Percentiles rank a stretch among this genome's conserved stretches.
Conservation (phyloP, 35 echinoderm and acorn worm species). For the Strongylocentrotus purpuratus region DNA sequence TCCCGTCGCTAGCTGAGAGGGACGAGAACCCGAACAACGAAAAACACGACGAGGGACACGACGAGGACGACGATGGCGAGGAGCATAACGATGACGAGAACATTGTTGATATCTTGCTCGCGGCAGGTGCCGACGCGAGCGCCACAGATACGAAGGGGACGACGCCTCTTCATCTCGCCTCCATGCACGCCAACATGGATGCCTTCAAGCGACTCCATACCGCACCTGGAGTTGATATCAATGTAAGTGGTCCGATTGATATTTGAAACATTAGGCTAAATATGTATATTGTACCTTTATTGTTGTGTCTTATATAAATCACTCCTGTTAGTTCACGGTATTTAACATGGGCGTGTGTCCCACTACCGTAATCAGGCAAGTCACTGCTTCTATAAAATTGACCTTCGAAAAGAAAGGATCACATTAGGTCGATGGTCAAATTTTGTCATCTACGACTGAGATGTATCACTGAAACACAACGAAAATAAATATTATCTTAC, state of each 20-base stretch:
- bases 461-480: too few species aligned
- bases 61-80: neutral
- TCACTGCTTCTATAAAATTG: too few species aligned
- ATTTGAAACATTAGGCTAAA: too few species aligned
- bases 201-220: neutral
- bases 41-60: neutral
- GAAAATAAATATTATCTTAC: too few species aligned
- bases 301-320: too few species aligned
- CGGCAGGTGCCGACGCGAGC: neutral
- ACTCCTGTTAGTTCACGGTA: too few species aligned
- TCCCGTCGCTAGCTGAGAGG: neutral
- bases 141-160: neutral
- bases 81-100: neutral
- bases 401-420: too few species aligned
- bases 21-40: neutral
- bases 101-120: neutral
- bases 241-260: neutral
- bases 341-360: too few species aligned
- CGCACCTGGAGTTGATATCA: neutral
- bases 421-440: too few species aligned
- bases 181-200: neutral
- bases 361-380: too few species aligned
- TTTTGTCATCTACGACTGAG: too few species aligned
- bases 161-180: neutral
- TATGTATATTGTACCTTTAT: too few species aligned